Percentiles rank a stretch among this genome's conserved stretches.
These are phyloP conservation scores for Pipistrellus kuhlii DNA, from an alignment of 2,797 vertebrate genomes.

Conservation along the genomic window DNA sequence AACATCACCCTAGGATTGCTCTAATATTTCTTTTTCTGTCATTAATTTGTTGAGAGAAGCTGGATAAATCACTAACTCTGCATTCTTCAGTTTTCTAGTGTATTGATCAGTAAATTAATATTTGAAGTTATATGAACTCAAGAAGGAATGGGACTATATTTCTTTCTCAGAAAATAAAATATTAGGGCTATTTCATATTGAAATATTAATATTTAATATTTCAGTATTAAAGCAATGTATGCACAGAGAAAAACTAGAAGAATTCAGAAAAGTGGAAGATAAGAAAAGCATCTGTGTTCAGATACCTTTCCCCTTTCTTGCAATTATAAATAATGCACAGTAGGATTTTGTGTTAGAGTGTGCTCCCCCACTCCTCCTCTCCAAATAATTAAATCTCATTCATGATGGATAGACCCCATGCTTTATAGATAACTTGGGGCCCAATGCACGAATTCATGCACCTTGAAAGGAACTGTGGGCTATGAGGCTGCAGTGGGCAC, in stretches of 20 bases:
- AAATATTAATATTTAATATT: background rate
- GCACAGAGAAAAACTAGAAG: slow-evolving; percentile 43
- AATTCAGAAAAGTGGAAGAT: slow-evolving; percentile 32
- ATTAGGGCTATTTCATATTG: background rate
- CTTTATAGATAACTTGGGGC: background rate
- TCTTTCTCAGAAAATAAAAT: slow-evolving; percentile 47
- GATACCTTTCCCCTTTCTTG: background rate
- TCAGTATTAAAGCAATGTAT: background rate
- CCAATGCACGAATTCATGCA: no score
- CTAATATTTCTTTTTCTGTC: slow-evolving; percentile 31
- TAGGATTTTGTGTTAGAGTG: background rate
- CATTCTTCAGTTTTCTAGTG: slow-evolving; percentile 12
- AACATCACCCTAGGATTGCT: background rate
- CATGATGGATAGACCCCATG: background rate
- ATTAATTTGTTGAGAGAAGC: slow-evolving; percentile 18
- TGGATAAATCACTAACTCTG: slow-evolving; percentile 3
- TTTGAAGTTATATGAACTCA: slow-evolving; percentile 44
- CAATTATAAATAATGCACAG: background rate
- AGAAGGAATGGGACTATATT: background rate
- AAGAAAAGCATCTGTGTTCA: background rate
- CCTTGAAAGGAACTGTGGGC: no score
- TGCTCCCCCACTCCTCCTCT: background rate
- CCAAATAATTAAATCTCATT: background rate
- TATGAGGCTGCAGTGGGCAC: no score
- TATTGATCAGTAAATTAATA: slow-evolving; percentile 56